Evolutionary conservation across 2,888 invertebrate species (phyloP).

Genomic region (Desoria tigrina): DNA sequence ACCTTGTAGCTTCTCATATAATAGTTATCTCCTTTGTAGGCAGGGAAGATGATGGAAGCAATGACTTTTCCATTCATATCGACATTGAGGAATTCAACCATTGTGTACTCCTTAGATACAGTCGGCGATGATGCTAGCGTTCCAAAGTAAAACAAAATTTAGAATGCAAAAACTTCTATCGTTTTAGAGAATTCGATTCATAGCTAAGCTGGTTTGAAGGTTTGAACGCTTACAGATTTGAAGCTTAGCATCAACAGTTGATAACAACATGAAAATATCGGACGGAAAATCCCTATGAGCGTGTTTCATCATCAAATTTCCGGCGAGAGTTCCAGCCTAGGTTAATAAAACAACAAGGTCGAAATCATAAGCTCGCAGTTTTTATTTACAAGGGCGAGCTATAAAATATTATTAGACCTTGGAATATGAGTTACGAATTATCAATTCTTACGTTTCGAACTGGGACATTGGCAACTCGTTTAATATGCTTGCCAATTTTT

Average conservation of each 20-base stretch:
- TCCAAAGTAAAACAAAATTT: too few species aligned
- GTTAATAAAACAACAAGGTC: neutral
- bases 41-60: neutral
- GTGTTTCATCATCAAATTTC: constrained; percentile 71
- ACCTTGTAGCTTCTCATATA: constrained; percentile 21
- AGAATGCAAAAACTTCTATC: neutral
- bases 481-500: constrained; percentile 65
- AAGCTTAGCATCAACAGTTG: constrained; percentile 53
- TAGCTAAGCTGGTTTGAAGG: neutral
- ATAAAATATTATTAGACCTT: too few species aligned
- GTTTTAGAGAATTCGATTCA: neutral
- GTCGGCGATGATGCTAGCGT: neutral
- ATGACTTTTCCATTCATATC: constrained; percentile 21
- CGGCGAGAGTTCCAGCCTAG: constrained; percentile 66
- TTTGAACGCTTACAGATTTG: constrained; percentile 49
- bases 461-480: constrained; percentile 69
- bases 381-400: neutral
- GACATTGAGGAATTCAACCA: constrained; percentile 9
- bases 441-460: constrained; percentile 68
- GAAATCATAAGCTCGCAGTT: neutral
- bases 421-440: neutral
- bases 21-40: constrained; percentile 14
- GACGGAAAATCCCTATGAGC: constrained; percentile 68
- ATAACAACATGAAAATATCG: constrained; percentile 67
- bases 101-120: constrained; percentile 8